Evolutionary conservation across 2,797 vertebrate genomes (phyloP).

Genomic region (Corythornis leucogaster): DNA sequence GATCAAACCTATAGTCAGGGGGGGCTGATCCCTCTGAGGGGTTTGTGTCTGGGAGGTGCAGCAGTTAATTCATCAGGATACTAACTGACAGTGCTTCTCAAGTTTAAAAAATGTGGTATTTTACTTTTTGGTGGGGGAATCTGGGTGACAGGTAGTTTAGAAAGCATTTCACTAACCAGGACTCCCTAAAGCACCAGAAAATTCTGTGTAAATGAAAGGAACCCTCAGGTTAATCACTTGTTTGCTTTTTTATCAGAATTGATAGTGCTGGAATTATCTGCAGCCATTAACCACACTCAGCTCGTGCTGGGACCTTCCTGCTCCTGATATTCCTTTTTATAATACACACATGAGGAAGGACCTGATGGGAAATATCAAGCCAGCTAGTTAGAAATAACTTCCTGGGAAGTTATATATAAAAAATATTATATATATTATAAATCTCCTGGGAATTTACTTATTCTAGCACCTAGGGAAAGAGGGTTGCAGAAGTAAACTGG

Average conservation of each 20-base stretch:
- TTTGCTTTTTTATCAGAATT: background rate
- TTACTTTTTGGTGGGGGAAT: rapidly evolving
- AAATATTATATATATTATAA: background rate
- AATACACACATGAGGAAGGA: background rate
- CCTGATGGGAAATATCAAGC: background rate
- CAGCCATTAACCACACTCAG: background rate
- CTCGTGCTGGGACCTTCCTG: background rate
- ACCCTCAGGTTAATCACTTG: background rate
- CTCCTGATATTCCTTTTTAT: background rate
- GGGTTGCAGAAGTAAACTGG: background rate
- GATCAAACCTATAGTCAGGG: background rate
- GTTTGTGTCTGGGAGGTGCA: background rate
- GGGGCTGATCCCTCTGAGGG: background rate
- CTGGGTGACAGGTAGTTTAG: background rate
- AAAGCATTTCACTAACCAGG: background rate
- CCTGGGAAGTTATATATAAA: too few species aligned
- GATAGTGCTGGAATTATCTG: background rate
- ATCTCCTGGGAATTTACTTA: background rate
- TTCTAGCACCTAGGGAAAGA: background rate
- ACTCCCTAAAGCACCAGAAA: background rate
- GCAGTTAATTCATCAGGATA: background rate
- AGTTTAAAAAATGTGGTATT: background rate
- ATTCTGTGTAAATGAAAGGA: background rate
- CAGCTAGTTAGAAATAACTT: background rate
- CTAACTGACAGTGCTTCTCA: background rate